Percentiles rank a stretch among this genome's conserved stretches.
Conservation (phyloP, 35 echinoderm and acorn worm genomes). For the Anneissia japonica region DNA sequence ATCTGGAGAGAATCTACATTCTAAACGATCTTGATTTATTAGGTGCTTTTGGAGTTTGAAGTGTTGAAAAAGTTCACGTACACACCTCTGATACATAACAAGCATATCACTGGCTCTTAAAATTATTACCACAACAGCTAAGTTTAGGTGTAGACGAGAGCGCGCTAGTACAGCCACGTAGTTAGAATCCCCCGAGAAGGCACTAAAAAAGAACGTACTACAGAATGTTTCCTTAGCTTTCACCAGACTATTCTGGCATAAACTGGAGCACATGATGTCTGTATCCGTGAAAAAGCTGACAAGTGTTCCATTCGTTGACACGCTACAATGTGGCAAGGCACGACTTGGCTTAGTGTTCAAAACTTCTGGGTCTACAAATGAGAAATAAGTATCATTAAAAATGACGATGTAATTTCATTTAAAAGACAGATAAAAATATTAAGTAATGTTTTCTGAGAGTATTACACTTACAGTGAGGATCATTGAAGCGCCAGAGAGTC, state of each 20-base stretch:
- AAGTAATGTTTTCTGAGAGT: too few species aligned
- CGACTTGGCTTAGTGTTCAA: not conserved
- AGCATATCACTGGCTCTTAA: not conserved
- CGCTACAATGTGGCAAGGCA: not conserved
- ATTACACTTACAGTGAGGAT: not conserved
- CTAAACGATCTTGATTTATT: not conserved
- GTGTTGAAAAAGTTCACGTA: not conserved
- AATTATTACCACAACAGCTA: not conserved
- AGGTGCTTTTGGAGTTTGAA: not conserved
- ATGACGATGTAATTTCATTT: too few species aligned
- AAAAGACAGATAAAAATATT: too few species aligned
- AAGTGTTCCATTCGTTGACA: not conserved
- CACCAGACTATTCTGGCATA: not conserved
- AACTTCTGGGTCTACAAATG: not conserved
- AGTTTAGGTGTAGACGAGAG: not conserved
- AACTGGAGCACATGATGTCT: not conserved
- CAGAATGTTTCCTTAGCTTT: not conserved
- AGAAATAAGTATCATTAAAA: not conserved
- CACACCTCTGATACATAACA: not conserved
- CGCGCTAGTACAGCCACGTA: not conserved
- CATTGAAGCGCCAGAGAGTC: not conserved
- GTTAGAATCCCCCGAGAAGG: not conserved
- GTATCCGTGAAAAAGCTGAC: not conserved
- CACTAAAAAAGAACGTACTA: not conserved
- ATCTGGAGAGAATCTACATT: slow-evolving; percentile 50